Evolutionary conservation across 1,140 invertebrate species (phyloP).

Genomic region (Maniola jurtina): DNA sequence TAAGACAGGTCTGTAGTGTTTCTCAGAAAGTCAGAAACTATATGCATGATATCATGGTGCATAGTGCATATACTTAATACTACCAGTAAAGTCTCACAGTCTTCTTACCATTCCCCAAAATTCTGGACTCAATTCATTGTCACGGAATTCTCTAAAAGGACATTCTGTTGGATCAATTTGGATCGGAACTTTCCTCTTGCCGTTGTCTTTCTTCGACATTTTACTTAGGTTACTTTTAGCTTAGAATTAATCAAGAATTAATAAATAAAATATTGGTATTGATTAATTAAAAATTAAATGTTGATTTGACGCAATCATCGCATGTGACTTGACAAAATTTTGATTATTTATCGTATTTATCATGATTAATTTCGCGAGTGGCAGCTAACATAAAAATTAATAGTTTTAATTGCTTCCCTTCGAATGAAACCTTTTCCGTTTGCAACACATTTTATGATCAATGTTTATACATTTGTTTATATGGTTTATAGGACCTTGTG

Average conservation of each 20-base stretch:
- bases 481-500: neutral
- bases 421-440: constrained; percentile 10
- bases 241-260: constrained; percentile 3
- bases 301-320: neutral
- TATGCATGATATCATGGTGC: too few relatives aligned
- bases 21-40: too few relatives aligned
- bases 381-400: neutral
- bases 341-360: neutral
- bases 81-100: too few relatives aligned
- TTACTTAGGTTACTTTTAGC: neutral
- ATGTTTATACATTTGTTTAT: too few relatives aligned
- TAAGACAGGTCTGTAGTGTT: too few relatives aligned
- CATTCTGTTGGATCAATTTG: constrained; percentile 52
- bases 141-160: constrained; percentile 66
- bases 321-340: neutral
- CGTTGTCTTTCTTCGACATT: constrained; percentile 50
- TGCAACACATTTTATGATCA: too few relatives aligned
- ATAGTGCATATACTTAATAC: too few relatives aligned
- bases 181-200: constrained; percentile 28
- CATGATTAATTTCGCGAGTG: neutral
- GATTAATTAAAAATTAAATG: neutral
- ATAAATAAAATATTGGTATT: neutral
- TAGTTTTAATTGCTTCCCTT: constrained; percentile 12
- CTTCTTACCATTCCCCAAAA: constrained; percentile 65
- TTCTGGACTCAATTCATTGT: constrained; percentile 59